Evolutionary conservation across 23 tunicate species (phyloP), one percentile per base, ranked within the genome.

Genomic region (Oikopleura vanhoeffeni): DNA sequence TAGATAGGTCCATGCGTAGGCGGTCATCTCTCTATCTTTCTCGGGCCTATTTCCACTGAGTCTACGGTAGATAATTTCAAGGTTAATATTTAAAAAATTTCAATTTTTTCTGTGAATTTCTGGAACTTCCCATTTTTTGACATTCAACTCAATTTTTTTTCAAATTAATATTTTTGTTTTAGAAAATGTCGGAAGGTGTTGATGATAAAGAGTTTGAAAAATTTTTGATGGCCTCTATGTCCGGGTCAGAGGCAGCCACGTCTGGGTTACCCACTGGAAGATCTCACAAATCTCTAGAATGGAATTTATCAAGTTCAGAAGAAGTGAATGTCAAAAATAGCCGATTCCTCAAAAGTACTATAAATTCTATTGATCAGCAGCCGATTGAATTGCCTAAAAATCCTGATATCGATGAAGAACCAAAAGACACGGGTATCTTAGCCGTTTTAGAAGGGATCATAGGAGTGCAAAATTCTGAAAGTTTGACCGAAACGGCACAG

Each of bases 221-320:
- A 30, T 71, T 71, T 32, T 32, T 71, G 34, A 71, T 71, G 79
- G 79, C 79, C 2, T 71, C 79, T 33, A 71, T 71, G 27, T 71
- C 79, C 79, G 79, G 79, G 34, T 71, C 79, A 3, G 79, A 71
- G 2, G 18, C 18, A 49, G 24, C 13, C 64, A 71, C 79, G 27
- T 71, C 79, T 33, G 79, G 38, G 35, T 13, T 13, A 71, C 4
- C 27, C 38, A 71, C 79, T 4, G 79, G 79, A 32, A 28, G 79
- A 71, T 2, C 34, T 28, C 4, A 18, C 4, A 71, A 71, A 71
- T 71, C 79, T 33, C 79, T 71, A 3, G 79, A 71, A 2, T 71
- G 79, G 79, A 71, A 71, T 71, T 18, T 71, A 13, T 71, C 79
- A 33, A 71, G 79, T 30, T 71, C 79, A 71, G 79, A 71, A 32